Evolutionary conservation across 2,113 vertebrate species (phyloP).

Genomic region (Chaetops frenatus): DNA sequence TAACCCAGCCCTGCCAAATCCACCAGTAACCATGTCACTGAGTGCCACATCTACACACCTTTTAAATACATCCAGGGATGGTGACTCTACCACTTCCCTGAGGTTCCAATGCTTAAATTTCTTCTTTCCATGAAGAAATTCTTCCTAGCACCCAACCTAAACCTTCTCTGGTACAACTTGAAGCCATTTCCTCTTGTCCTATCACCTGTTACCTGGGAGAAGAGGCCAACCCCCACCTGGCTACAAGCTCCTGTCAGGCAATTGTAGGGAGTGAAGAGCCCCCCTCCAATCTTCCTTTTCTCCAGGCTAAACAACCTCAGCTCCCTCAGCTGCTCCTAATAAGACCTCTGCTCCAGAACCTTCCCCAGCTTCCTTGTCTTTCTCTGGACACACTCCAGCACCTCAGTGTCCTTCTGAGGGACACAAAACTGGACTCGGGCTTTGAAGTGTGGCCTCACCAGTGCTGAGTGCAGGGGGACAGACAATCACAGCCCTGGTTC

Average conservation of each 20-base stretch:
- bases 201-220: background rate
- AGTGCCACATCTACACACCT: too few relatives aligned
- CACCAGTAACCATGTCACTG: background rate
- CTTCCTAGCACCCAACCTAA: background rate
- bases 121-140: background rate
- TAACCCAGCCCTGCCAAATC: background rate
- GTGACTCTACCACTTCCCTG: background rate
- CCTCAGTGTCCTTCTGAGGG: background rate
- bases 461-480: background rate
- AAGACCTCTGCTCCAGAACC: background rate
- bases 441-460: background rate
- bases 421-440: background rate
- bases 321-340: background rate
- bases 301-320: background rate
- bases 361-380: background rate
- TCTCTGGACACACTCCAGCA: background rate
- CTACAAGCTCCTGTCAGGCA: background rate
- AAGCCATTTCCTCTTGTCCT: background rate
- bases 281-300: accelerated
- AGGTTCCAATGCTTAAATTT: background rate
- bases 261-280: accelerated
- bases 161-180: background rate
- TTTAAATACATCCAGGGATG: background rate
- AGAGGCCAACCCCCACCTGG: background rate
- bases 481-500: background rate